Percentiles rank a stretch among this genome's conserved stretches.
phyloP scores from a whole-genome alignment of 2,113 vertebrate species.

The Lichenostomus cassidix region DNA sequence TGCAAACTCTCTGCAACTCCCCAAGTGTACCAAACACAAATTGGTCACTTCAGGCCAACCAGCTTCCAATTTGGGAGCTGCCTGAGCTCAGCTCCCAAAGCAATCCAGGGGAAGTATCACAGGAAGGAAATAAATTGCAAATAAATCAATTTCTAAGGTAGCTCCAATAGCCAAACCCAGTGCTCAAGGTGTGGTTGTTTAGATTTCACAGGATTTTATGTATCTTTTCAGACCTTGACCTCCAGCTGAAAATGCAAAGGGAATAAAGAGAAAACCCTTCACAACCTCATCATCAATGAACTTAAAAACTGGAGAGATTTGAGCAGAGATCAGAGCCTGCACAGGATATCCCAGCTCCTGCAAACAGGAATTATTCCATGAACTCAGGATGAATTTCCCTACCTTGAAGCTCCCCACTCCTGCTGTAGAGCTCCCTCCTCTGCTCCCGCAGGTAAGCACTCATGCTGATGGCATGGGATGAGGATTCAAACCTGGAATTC shows the following conservation, averaged over 20 bases:
- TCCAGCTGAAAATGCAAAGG: background rate
- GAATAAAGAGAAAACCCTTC: background rate
- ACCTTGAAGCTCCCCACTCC: constrained; percentile 98
- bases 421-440: constrained; percentile 94
- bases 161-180: background rate
- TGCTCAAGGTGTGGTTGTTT: fast-evolving
- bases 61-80: background rate
- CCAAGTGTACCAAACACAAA: background rate
- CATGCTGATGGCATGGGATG: constrained; percentile 98
- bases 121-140: background rate
- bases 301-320: background rate
- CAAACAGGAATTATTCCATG: background rate
- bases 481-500: constrained; percentile 88
- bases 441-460: constrained; percentile 96
- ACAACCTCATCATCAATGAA: background rate
- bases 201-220: background rate
- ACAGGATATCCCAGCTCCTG: background rate
- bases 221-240: background rate
- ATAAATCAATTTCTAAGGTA: background rate
- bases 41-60: background rate
- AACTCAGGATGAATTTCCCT: background rate
- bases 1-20: background rate
- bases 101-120: background rate
- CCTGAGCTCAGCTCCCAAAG: background rate
- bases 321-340: background rate